A percentile compares a stretch with the other conserved stretches of the same genome.
These are phyloP conservation scores for Helleia helle DNA, from an alignment of 2,888 invertebrate genomes.

Conservation along the genomic window DNA sequence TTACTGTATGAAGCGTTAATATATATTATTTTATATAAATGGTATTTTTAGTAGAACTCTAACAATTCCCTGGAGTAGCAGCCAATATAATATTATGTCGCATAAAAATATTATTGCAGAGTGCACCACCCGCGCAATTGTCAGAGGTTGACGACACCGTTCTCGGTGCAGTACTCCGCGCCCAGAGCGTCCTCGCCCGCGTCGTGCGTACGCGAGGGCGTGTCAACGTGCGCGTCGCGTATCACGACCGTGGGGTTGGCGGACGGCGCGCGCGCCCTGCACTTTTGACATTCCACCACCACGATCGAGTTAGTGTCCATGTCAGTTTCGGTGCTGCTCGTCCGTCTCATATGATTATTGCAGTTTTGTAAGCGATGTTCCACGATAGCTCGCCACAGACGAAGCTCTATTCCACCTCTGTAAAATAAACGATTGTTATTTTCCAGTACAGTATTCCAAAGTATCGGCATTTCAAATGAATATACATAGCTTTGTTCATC, in stretches of 20 bases:
- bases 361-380: conserved; percentile 64
- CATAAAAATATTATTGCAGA: conserved; percentile 48
- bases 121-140: conserved; percentile 70
- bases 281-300: conserved; percentile 56
- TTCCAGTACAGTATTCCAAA: too few relatives aligned
- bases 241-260: conserved; percentile 56
- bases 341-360: conserved; percentile 38
- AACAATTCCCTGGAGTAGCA: conserved; percentile 11
- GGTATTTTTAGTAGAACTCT: not conserved
- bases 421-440: too few relatives aligned
- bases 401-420: conserved; percentile 88
- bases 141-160: conserved; percentile 55
- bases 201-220: too few relatives aligned
- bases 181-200: conserved; percentile 44
- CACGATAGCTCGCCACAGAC: conserved; percentile 88
- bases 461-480: too few relatives aligned
- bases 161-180: conserved; percentile 43
- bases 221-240: conserved; percentile 40
- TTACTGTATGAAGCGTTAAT: too few relatives aligned
- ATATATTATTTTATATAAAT: too few relatives aligned
- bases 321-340: conserved; percentile 61
- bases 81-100: conserved; percentile 9
- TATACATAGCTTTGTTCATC: too few relatives aligned
- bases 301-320: conserved; percentile 62
- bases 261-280: conserved; percentile 34